Evolutionary conservation across 1,140 invertebrate genomes (phyloP).

Genomic region (Heterodera schachtii): DNA sequence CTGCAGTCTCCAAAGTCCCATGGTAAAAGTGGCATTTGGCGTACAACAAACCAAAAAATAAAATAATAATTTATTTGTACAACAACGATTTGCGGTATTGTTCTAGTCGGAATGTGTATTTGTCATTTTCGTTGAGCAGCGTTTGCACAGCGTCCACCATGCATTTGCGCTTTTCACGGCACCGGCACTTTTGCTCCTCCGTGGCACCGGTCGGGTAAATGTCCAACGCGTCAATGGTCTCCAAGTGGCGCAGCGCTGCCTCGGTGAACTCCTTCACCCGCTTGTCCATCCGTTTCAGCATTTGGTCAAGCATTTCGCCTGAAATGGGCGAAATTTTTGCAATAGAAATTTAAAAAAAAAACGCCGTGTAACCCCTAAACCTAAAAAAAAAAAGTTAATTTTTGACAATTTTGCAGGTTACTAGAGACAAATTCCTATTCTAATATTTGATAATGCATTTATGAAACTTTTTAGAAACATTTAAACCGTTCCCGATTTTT

Average conservation of each 20-base stretch:
- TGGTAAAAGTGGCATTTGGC: too few species aligned
- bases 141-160: slow-evolving; percentile 42
- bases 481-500: too few species aligned
- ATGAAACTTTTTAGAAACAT: background rate
- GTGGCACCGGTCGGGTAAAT: slow-evolving; percentile 42
- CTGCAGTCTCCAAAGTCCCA: too few species aligned
- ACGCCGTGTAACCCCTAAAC: too few species aligned
- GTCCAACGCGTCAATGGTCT: slow-evolving; percentile 37
- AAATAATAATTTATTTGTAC: background rate
- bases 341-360: background rate
- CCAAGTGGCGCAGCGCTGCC: slow-evolving; percentile 34
- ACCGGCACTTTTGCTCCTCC: slow-evolving; percentile 47
- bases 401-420: too few species aligned
- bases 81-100: slow-evolving; percentile 21
- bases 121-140: slow-evolving; percentile 44
- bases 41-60: too few species aligned
- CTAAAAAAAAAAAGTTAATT: too few species aligned
- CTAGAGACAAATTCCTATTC: too few species aligned
- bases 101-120: slow-evolving; percentile 30
- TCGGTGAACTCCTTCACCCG: slow-evolving; percentile 45
- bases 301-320: slow-evolving; percentile 42
- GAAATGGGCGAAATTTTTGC: slow-evolving; percentile 15
- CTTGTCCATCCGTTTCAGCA: slow-evolving; percentile 47
- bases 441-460: too few species aligned
- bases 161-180: slow-evolving; percentile 45